Evolutionary conservation across 2,797 vertebrate species (phyloP).

Genomic region (Atherinosoma microstoma): DNA sequence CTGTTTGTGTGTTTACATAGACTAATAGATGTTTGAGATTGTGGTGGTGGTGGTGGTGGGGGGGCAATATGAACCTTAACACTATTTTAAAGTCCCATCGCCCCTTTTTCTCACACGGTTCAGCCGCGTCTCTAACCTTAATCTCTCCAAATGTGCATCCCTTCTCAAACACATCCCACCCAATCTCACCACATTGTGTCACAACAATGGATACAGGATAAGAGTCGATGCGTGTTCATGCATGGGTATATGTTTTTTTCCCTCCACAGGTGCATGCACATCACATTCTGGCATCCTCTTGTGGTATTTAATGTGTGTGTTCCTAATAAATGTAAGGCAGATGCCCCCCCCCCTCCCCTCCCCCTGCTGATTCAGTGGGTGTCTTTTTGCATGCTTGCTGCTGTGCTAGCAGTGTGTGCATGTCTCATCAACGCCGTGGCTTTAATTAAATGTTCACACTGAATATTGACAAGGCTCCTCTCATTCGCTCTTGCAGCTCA

Average conservation of each 20-base stretch:
- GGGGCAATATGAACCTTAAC: conserved; percentile 64
- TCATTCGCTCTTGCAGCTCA: conserved; percentile 65
- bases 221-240: neutral
- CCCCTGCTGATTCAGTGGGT: conserved; percentile 60
- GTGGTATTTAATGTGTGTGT: conserved; percentile 31
- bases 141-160: conserved; percentile 61
- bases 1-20: conserved; percentile 60
- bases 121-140: conserved; percentile 54
- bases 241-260: conserved; percentile 9
- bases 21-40: conserved; percentile 68
- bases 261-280: conserved; percentile 11
- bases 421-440: conserved; percentile 58
- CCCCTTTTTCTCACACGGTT: conserved; percentile 14
- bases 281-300: conserved; percentile 32
- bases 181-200: conserved; percentile 30
- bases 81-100: conserved; percentile 44
- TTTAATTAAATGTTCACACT: conserved; percentile 79
- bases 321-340: conserved; percentile 18
- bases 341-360: conserved; percentile 9
- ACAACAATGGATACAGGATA: neutral
- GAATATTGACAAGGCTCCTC: conserved; percentile 72
- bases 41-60: neutral
- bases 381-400: conserved; percentile 38
- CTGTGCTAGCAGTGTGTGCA: conserved; percentile 51
- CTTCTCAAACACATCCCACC: conserved; percentile 23